Conservation (phyloP, 2,113 vertebrate genomes). For the Aptenodytes forsteri region DNA sequence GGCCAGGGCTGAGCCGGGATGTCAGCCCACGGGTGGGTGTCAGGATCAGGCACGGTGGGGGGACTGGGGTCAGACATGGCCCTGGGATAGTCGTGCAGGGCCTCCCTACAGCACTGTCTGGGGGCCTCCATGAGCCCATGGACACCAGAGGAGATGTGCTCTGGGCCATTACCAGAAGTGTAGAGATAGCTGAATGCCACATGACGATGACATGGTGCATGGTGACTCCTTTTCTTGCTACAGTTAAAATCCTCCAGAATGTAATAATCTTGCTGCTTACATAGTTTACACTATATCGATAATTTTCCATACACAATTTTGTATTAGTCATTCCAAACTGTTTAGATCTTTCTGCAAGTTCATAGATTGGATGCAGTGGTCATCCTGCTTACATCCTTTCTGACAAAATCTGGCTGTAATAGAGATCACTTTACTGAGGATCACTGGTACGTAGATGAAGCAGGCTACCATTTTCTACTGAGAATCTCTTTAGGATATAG, state of each 20-base stretch:
- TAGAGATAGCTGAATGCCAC: background rate
- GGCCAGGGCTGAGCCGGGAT: background rate
- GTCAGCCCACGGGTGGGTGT: rapidly evolving
- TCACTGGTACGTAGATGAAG: background rate
- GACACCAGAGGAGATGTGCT: background rate
- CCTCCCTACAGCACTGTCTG: rapidly evolving
- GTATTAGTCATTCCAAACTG: background rate
- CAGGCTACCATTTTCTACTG: background rate
- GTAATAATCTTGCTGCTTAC: background rate
- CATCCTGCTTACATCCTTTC: background rate
- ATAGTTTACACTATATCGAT: background rate
- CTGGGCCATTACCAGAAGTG: background rate
- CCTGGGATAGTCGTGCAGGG: background rate
- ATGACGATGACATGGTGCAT: background rate
- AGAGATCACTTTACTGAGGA: background rate
- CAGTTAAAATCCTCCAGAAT: background rate
- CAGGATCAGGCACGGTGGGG: rapidly evolving
- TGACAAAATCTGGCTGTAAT: background rate
- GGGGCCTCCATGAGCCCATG: background rate
- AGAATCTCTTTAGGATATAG: background rate
- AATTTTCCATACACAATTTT: background rate
- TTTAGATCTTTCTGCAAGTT: rapidly evolving
- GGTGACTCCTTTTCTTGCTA: background rate
- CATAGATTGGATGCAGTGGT: background rate
- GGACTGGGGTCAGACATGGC: background rate